Base-by-base conservation (phyloP, 2,797 vertebrate genomes). In the Hippocampus kuda region DNA sequence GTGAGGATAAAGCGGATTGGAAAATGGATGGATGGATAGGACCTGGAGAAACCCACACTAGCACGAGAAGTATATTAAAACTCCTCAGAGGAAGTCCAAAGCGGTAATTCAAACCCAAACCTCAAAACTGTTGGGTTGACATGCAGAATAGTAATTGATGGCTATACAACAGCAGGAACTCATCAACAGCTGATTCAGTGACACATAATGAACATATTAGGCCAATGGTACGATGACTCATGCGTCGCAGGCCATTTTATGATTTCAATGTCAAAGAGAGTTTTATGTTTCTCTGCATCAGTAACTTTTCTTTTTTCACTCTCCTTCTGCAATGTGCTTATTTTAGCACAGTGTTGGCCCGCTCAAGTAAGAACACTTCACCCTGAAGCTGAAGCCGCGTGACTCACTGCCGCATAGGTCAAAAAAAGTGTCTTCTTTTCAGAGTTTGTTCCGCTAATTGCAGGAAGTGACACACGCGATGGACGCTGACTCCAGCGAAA, bases 391-490 rank as follows among this genome's bases (percentile, higher is more conserved):
- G 10, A 1, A 72, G 34, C 62, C 46, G 64, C 20, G 11, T 81
- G 81, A 81, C 57, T 81, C 70, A 79, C 20, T 70, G 59, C 49
- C 69, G 68, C 67, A 70, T 30, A 57, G 74, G 75, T 74, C 65
- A 51, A 71, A 74, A 49, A 60, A 67, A 66, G 44, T 68, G 42
- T 73, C 62, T 68, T 68, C 22, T 38, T 79, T 80, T 77, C 83
- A 76, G 65, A 71, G 65, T 74, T 82, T 75, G 67, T 84, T 83
- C 77, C 81, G 75, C 71, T 77, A 80, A 83, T 77, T 82, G 79
- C 79, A 84, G 86, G 82, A 87, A 79, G 67, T 85, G 83, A 86
- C 72, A 79, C 83, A 81, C 56, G 61, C 75, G 73, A 70, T 27
- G 48, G 70, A 80, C 72, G 76, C 75, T 80, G 73, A 76, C 54